These are phyloP conservation scores for Urocitellus parryii DNA, from an alignment of 2,113 vertebrate genomes.

Conservation along the genomic window DNA sequence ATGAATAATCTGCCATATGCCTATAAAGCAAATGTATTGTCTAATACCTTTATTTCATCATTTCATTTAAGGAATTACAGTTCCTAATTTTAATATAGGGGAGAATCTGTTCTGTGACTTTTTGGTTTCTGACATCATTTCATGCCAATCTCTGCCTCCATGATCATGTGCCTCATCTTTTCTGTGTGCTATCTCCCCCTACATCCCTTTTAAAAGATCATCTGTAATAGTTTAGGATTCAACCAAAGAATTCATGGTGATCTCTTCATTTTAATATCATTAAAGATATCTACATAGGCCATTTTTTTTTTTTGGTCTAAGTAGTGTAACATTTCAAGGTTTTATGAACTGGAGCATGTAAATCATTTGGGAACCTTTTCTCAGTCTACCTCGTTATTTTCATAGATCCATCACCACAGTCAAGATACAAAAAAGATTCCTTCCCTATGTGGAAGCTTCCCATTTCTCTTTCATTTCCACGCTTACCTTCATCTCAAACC, in stretches of 20 bases:
- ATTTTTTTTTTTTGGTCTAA: background rate
- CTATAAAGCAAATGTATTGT: background rate
- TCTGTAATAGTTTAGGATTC: background rate
- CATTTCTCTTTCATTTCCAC: background rate
- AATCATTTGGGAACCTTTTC: rapidly evolving
- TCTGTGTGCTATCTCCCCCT: rapidly evolving
- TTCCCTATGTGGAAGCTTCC: no score
- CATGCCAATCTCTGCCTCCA: background rate
- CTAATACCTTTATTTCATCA: background rate
- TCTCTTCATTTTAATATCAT: background rate
- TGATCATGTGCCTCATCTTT: background rate
- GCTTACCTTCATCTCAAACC: background rate
- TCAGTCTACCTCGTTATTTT: background rate
- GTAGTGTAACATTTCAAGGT: background rate
- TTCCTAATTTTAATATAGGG: background rate
- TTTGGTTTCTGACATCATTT: background rate
- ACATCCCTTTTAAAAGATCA: background rate
- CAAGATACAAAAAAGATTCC: background rate
- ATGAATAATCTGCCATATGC: background rate
- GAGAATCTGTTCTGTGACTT: background rate
- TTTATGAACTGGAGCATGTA: background rate
- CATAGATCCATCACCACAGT: background rate
- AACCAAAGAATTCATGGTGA: background rate
- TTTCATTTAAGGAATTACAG: background rate
- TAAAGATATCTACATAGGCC: background rate